Evolutionary conservation across 2,888 invertebrate species (phyloP), one percentile per base, ranked within the genome.

Genomic region (Parnassius smintheus): DNA sequence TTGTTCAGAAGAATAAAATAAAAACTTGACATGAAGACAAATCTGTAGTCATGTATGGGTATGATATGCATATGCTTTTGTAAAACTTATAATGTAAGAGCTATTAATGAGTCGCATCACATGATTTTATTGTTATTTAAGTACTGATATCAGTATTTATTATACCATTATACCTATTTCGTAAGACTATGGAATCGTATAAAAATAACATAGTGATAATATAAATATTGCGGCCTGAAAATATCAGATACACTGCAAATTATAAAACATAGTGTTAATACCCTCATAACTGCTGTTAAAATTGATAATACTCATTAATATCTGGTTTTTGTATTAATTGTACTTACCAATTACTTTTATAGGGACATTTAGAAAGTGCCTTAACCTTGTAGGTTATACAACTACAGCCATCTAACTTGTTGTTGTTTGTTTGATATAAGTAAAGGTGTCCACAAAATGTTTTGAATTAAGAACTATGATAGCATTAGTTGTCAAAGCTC

Each of bases 401-500:
- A 46, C 3, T 7, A n/a, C 12, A 46, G 0, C n/a, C 46, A n/a
- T 1, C n/a, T 46, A 12, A 2, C 2, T 46, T 46, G 46, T 46
- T 46, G 46, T n/a, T 12, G 46, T 8, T n/a, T n/a, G 12, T n/a
- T n/a, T 46, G 11, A n/a, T 46, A n/a, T n/a, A 46, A n/a, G 46
- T 46, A 46, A 46, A 4, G 45, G 52, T 62, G 25, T 62, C 48
- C 49, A 61, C 48, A 66, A 62, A 63, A 65, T 67, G 56, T 18
- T 9, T 49, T 49, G 13, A 13, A 4, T 7, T 49, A 49, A 48
- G n/a, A 49, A 13, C 13, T 42, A 13, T n/a, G 35, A 42, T 35
- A 53, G 59, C 41, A 60, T 68, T 57, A 77, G 71, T 70, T 72
- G 64, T 75, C 73, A 80, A 85, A 84, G 85, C 86, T 86, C 85